phyloP scores from a whole-genome alignment of 1,140 invertebrate genomes.

The Caerostris extrusa region DNA sequence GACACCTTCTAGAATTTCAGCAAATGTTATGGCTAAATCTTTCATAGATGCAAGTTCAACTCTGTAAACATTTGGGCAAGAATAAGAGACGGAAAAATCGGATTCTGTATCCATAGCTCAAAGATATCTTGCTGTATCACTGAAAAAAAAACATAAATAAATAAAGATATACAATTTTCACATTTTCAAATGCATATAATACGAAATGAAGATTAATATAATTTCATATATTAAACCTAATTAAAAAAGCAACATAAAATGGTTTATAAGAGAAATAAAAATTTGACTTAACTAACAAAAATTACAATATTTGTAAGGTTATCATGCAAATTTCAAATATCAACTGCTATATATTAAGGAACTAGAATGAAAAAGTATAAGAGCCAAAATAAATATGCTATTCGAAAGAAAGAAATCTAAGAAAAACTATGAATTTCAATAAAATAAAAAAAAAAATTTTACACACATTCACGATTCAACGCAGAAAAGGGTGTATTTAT shows the following conservation, averaged over 20 bases:
- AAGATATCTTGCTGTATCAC: neutral
- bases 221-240: too few species aligned
- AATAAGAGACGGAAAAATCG: neutral
- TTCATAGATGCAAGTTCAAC: conserved; percentile 28
- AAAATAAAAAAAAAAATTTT: neutral
- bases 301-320: too few species aligned
- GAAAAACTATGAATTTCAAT: too few species aligned
- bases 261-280: too few species aligned
- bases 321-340: too few species aligned
- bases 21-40: neutral
- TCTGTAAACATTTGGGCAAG: conserved; percentile 58
- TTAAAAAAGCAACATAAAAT: too few species aligned
- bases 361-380: too few species aligned
- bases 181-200: neutral
- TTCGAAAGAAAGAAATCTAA: too few species aligned
- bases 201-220: too few species aligned
- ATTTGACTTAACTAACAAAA: too few species aligned
- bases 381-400: too few species aligned
- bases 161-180: neutral
- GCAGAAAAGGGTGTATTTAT: neutral
- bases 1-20: conserved; percentile 13
- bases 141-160: neutral
- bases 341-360: too few species aligned
- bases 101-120: conserved; percentile 15
- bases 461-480: neutral